Base-by-base conservation (phyloP, 1,140 invertebrate genomes). In the Pomphorhynchus laevis region DNA sequence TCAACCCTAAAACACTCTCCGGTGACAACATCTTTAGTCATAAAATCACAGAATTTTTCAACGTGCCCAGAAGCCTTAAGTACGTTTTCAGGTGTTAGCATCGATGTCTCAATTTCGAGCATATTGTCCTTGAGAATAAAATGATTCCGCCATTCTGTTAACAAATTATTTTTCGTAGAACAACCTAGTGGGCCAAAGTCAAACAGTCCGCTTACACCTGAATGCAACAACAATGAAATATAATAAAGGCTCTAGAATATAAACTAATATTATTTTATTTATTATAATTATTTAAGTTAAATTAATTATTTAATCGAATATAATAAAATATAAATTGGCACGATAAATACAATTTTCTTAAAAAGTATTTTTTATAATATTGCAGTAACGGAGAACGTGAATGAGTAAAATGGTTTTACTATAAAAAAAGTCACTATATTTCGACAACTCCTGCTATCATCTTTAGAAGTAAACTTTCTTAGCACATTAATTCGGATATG, bases 171-270 rank as follows among this genome's bases (percentile, higher is more conserved):
- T 61, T 95, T 95, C 9, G 93, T 67, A 0, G 82, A 77, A 65
- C 84, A 95, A 3, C 89, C 89, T 79, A 95, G 91, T 5, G 89
- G 89, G 0, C 86, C 86, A 59, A 84, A 93, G 61, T 98, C 89
- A 63, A 77, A 95, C 47, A 82, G 71, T 1, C 74, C 68, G 53
- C 65, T 61, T 22, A 68, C 59, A 53, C 64, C 63, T 65, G 44
- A 14, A 50, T 45, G 45, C 25, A 38, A 21, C 36, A 29, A 33
- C 14, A 40, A 20, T 21, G 11, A 29, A 40, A n/a, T n/a, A n/a
- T n/a, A n/a, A n/a, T n/a, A n/a, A n/a, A n/a, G n/a, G n/a, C n/a
- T 33, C 11, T 17, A 22, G 16, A 44, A 44, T 33, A 35, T 35
- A 18, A n/a, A 35, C 2, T 12, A 14, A 20, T 23, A 9, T 12